These are phyloP conservation scores for Phylloscopus trochiloides DNA, from an alignment of 2,113 vertebrate species.

Conservation along the genomic window DNA sequence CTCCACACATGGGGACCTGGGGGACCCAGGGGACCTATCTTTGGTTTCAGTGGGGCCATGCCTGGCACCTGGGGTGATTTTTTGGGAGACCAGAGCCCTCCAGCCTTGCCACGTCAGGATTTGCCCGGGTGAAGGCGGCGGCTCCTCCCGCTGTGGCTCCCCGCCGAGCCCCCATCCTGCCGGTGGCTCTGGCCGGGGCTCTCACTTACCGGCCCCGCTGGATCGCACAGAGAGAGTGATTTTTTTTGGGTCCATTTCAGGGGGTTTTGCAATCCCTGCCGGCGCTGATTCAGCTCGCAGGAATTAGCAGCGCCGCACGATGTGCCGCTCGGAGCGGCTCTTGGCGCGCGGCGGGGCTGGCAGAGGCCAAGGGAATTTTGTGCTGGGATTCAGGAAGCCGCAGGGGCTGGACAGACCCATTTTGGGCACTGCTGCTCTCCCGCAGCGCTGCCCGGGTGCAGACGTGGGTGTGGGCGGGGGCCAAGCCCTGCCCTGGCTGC, in stretches of 20 bases:
- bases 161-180: background rate
- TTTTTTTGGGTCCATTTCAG: slow-evolving; percentile 8
- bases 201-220: fast-evolving
- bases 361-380: background rate
- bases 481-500: background rate
- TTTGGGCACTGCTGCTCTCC: background rate
- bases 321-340: background rate
- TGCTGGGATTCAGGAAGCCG: background rate
- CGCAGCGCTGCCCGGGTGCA: fast-evolving
- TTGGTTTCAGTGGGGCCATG: background rate
- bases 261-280: slow-evolving; percentile 46
- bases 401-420: background rate
- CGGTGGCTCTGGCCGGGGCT: background rate
- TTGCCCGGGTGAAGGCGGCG: fast-evolving
- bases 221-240: background rate
- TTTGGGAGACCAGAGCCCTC: background rate
- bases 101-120: background rate
- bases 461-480: fast-evolving
- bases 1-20: background rate
- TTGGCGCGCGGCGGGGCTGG: background rate
- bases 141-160: background rate
- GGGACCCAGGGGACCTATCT: background rate
- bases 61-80: background rate
- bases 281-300: background rate
- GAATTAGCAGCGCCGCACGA: background rate